phyloP scores from a whole-genome alignment of 2,113 vertebrate genomes.

The Poecile atricapillus region DNA sequence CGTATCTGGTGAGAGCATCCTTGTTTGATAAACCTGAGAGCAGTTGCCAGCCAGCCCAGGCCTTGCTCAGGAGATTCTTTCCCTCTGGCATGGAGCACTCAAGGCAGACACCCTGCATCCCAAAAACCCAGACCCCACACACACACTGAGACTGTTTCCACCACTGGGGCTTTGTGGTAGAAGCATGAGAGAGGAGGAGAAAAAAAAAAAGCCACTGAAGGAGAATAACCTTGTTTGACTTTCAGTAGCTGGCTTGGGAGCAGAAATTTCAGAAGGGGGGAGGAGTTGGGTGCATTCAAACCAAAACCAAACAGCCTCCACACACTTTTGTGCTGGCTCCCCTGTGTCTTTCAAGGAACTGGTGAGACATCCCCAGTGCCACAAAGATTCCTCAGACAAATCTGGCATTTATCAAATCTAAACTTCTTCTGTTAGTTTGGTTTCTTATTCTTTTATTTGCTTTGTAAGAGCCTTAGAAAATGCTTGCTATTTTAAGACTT shows the following conservation, averaged over 20 bases:
- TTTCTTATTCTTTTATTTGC: background rate
- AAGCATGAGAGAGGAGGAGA: background rate
- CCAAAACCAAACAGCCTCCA: background rate
- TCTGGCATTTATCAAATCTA: background rate
- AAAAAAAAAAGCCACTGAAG: background rate
- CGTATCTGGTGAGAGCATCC: background rate
- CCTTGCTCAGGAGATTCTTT: background rate
- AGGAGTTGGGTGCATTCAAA: background rate
- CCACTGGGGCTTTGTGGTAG: background rate
- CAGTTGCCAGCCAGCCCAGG: background rate
- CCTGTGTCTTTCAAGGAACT: background rate
- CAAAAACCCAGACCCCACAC: rapidly evolving
- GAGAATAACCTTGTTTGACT: background rate
- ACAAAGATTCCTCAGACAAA: background rate
- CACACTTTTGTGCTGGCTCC: background rate
- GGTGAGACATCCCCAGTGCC: background rate
- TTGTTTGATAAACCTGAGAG: background rate
- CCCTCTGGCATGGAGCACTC: background rate
- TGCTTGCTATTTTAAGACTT: background rate
- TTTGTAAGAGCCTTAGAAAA: background rate
- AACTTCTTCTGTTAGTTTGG: background rate
- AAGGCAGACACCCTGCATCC: background rate
- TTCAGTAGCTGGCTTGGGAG: background rate
- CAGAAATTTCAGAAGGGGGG: background rate
- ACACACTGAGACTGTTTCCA: background rate